phyloP scores from a whole-genome alignment of 2,888 invertebrate species.

The Laspeyria flexula region DNA sequence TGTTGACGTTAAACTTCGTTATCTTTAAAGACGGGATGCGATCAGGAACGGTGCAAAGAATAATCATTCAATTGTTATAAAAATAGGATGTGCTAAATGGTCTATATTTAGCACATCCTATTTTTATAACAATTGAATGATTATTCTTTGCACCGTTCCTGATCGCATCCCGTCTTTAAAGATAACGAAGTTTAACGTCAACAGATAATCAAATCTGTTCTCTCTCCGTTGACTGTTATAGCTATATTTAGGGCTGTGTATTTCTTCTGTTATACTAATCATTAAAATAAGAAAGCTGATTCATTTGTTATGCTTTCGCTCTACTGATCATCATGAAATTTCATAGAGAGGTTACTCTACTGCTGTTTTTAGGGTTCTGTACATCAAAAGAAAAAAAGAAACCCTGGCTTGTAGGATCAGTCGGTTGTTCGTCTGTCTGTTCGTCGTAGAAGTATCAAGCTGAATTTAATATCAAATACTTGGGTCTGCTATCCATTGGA shows the following conservation, averaged over 20 bases:
- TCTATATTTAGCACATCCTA: slow-evolving; percentile 47
- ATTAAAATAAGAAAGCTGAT: too few relatives aligned
- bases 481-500: too few relatives aligned
- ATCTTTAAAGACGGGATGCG: slow-evolving; percentile 30
- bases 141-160: slow-evolving; percentile 44
- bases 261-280: too few relatives aligned
- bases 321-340: too few relatives aligned
- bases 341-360: too few relatives aligned
- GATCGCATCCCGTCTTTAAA: slow-evolving; percentile 26
- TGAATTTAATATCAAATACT: too few relatives aligned
- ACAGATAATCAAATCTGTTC: slow-evolving; percentile 13
- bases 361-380: too few relatives aligned
- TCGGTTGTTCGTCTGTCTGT: too few relatives aligned
- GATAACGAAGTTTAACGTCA: slow-evolving; percentile 33
- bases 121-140: slow-evolving; percentile 54
- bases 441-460: too few relatives aligned
- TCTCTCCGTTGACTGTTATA: slow-evolving; percentile 18
- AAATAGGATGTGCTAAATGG: slow-evolving; percentile 53
- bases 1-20: slow-evolving; percentile 30
- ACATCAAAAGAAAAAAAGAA: too few relatives aligned
- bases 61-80: slow-evolving; percentile 53
- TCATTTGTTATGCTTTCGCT: too few relatives aligned
- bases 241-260: slow-evolving; percentile 28
- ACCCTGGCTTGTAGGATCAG: too few relatives aligned
- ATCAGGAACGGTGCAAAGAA: slow-evolving; percentile 40